A percentile compares a stretch with the other conserved stretches of the same genome.
Evolutionary conservation across 1,140 invertebrate species (phyloP).

Genomic region (Bombus consobrinus): DNA sequence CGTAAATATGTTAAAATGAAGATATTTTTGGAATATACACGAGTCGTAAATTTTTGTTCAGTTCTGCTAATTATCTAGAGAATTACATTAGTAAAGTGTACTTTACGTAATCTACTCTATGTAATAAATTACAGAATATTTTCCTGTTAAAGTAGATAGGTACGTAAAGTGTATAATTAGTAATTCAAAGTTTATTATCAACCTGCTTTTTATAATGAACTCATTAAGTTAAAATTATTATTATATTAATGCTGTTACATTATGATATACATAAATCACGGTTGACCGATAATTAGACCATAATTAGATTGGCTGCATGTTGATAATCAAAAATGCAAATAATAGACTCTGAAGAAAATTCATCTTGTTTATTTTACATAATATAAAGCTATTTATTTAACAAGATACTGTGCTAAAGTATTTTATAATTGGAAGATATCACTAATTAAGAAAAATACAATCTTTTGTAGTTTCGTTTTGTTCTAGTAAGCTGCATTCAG

Average conservation of each 20-base stretch:
- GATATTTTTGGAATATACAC: too few species aligned
- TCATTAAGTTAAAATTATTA: slow-evolving; percentile 30
- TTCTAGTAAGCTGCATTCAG: too few species aligned
- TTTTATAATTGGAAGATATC: too few species aligned
- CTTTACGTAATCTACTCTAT: too few species aligned
- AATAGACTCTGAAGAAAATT: slow-evolving; percentile 7
- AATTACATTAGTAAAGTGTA: too few species aligned
- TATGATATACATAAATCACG: slow-evolving; percentile 43
- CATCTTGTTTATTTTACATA: background rate
- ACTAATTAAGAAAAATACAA: too few species aligned
- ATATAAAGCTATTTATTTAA: background rate
- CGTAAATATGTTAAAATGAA: too few species aligned
- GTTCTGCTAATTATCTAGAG: too few species aligned
- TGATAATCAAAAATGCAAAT: slow-evolving; percentile 27
- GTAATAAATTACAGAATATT: background rate
- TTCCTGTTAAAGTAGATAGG: background rate
- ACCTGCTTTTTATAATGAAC: background rate
- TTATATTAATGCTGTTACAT: slow-evolving; percentile 29
- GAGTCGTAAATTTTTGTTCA: too few species aligned
- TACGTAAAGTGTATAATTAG: background rate
- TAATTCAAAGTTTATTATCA: slow-evolving; percentile 11
- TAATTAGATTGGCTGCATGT: slow-evolving; percentile 49
- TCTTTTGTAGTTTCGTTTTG: too few species aligned
- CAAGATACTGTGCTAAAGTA: too few species aligned
- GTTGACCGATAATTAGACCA: slow-evolving; percentile 44